Base-by-base conservation (phyloP, 2,888 invertebrate genomes). In the Ceraclea dissimilis region DNA sequence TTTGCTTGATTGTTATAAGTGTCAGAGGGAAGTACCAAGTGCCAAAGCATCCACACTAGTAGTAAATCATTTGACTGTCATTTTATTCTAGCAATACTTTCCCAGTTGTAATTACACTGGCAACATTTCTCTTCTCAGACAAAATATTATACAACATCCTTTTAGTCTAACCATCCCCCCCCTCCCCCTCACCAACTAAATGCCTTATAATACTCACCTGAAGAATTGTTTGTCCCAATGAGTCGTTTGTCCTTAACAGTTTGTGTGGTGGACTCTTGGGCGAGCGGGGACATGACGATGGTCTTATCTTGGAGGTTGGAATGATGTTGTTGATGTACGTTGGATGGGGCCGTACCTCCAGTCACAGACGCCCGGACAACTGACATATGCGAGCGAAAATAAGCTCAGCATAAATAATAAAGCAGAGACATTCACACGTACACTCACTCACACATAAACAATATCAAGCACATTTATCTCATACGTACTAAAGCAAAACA, bases 351-450 rank as follows among this genome's bases (percentile, higher is more conserved):
- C 67, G 68, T 46, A 65, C 63, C 64, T 71, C 72, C 52, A 71
- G 67, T 62, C 69, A 69, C 64, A 69, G 49, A 50, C 26, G 31
- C 18, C 6, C 55, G 55, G 18, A 44, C n/a, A 26, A 54, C 68
- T 63, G 66, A 64, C 66, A 72, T 67, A 69, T 75, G 74, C 63
- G 67, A 67, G 61, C 72, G 69, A 61, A 71, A 39, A 39, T 39
- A 39, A 39, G 39, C 39, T 39, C 39, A 39, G 71, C 71, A 73
- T 75, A 64, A 75, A 72, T 69, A 70, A 70, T 75, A 74, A 76
- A 74, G 76, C 72, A 49, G 16, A 49, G 6, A 49, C 49, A 49
- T 10, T 8, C 49, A 49, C 26, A 49, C 39, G 13, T 13, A 39
- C 13, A 39, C 39, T 8, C 13, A 39, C 39, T 4, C 13, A 39